phyloP scores from a whole-genome alignment of 53 echinoderm and acorn worm genomes.

The Luidia sarsii region DNA sequence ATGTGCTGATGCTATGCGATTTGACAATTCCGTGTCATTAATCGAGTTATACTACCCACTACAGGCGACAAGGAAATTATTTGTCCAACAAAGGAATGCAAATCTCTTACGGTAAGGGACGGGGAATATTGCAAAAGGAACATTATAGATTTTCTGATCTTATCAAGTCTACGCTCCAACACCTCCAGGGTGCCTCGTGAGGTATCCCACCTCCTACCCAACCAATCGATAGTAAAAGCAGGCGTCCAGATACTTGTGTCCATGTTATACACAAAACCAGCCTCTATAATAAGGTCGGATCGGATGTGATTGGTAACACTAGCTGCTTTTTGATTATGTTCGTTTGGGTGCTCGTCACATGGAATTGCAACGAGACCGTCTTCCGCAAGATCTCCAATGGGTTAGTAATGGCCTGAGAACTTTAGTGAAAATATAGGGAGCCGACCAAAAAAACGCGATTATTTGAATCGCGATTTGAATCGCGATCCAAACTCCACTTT shows the following conservation, averaged over 20 bases:
- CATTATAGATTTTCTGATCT: background rate
- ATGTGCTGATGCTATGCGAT: background rate
- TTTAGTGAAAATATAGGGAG: constrained; percentile 28
- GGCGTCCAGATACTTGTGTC: background rate
- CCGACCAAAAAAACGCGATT: no score
- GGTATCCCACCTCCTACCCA: constrained; percentile 24
- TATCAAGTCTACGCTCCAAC: background rate
- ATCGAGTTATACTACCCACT: constrained; percentile 8
- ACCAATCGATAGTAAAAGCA: background rate
- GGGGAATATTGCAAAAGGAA: background rate
- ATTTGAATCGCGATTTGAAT: no score
- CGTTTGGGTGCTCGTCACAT: background rate
- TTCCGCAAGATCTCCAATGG: constrained; percentile 22
- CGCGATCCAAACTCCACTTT: no score
- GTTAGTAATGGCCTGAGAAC: background rate
- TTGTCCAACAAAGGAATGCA: no score
- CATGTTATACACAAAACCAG: constrained; percentile 17
- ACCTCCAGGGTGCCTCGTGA: background rate
- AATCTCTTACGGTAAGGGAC: background rate
- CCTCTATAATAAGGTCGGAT: background rate
- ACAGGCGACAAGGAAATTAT: constrained; percentile 20
- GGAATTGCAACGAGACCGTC: constrained; percentile 11
- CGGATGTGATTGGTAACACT: background rate
- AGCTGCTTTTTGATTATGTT: background rate
- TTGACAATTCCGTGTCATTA: constrained; percentile 24